Evolutionary conservation across 2,888 invertebrate species (phyloP).

Genomic region (Xestia c-nigrum): DNA sequence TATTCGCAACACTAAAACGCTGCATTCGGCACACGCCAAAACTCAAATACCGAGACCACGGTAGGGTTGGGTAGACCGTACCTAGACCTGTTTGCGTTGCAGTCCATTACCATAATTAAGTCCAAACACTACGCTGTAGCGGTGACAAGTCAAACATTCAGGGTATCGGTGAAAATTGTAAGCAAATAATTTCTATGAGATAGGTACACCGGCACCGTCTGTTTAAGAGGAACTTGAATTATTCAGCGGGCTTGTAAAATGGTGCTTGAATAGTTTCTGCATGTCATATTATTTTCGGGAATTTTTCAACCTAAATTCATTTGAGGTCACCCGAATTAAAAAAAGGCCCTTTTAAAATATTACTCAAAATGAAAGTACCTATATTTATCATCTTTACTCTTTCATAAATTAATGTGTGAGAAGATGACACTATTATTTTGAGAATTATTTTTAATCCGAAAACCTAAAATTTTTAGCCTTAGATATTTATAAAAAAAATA

Average conservation of each 20-base stretch:
- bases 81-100: slow-evolving; percentile 73
- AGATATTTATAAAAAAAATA: background rate
- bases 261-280: slow-evolving; percentile 16
- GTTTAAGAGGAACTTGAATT: slow-evolving; percentile 38
- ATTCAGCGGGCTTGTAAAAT: slow-evolving; percentile 57
- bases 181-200: slow-evolving; percentile 80
- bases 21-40: slow-evolving; percentile 57
- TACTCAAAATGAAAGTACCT: too few species aligned
- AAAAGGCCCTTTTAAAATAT: too few species aligned
- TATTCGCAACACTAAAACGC: slow-evolving; percentile 50
- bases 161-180: slow-evolving; percentile 81
- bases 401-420: background rate
- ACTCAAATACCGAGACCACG: slow-evolving; percentile 66
- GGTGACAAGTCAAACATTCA: slow-evolving; percentile 83
- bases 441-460: too few species aligned
- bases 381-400: too few species aligned
- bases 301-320: too few species aligned
- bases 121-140: slow-evolving; percentile 82
- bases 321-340: too few species aligned
- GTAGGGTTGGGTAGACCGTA: slow-evolving; percentile 37
- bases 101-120: slow-evolving; percentile 87
- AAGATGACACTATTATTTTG: too few species aligned
- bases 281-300: background rate
- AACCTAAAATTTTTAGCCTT: too few species aligned
- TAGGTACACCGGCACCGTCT: slow-evolving; percentile 54